A percentile compares a stretch with the other conserved stretches of the same genome.
Conservation (phyloP, 2,888 invertebrate genomes). For the Thecophora atra region DNA sequence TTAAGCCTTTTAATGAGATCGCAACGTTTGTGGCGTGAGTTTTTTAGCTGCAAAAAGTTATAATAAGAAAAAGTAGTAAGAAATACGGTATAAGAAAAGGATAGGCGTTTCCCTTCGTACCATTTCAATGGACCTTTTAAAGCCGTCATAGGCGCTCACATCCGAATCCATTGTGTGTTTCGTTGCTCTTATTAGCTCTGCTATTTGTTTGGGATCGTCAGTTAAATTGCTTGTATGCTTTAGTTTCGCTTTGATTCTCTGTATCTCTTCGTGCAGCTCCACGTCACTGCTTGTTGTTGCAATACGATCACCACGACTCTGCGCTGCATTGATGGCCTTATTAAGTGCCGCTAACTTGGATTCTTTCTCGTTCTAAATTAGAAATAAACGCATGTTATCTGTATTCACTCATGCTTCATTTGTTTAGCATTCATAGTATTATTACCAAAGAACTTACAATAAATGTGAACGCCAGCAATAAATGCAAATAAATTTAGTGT, state of each 20-base stretch:
- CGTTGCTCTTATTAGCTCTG: slow-evolving; percentile 66
- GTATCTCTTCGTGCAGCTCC: slow-evolving; percentile 61
- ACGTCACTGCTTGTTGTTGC: slow-evolving; percentile 63
- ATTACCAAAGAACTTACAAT: no score
- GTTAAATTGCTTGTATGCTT: slow-evolving; percentile 54
- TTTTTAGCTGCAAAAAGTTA: slow-evolving; percentile 62
- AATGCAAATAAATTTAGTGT: no score
- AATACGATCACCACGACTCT: slow-evolving; percentile 59
- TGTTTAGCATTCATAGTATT: no score
- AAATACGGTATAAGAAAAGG: not conserved
- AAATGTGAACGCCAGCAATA: no score
- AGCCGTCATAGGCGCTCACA: slow-evolving; percentile 42
- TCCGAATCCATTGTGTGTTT: slow-evolving; percentile 51
- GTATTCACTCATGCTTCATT: no score
- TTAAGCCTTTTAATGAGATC: slow-evolving; percentile 66
- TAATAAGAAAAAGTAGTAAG: no score
- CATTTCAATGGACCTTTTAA: slow-evolving; percentile 64
- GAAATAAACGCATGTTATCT: no score
- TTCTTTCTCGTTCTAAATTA: slow-evolving; percentile 41
- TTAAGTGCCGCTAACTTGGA: slow-evolving; percentile 42
- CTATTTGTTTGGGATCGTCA: slow-evolving; percentile 52
- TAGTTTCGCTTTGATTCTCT: slow-evolving; percentile 55
- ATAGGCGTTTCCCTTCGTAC: slow-evolving; percentile 53
- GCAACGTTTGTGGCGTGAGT: slow-evolving; percentile 63
- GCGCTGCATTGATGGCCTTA: slow-evolving; percentile 42